These are phyloP conservation scores for Melanostigma gelatinosum DNA, from an alignment of 2,113 vertebrate species.

Conservation along the genomic window DNA sequence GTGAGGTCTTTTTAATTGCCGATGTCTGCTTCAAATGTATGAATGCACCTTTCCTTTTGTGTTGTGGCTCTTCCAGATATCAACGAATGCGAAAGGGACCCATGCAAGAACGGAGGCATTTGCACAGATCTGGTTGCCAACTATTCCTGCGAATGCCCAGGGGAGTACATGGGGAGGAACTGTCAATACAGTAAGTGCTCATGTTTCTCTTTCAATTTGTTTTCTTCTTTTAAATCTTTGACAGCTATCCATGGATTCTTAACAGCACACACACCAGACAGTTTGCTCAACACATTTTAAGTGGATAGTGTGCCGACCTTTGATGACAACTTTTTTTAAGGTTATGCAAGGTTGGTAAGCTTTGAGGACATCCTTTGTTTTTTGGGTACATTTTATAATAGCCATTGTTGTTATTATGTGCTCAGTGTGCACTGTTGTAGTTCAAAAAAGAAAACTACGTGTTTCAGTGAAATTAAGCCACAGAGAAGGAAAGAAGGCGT, in stretches of 20 bases:
- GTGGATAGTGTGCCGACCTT: neutral
- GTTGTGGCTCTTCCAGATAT: slow-evolving; percentile 86
- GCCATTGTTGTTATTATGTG: neutral
- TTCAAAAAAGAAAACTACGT: neutral
- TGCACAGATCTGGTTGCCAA: slow-evolving; percentile 97
- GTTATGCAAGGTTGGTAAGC: neutral
- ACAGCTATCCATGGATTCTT: slow-evolving; percentile 5
- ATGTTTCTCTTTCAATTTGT: slow-evolving; percentile 9
- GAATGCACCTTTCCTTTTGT: slow-evolving; percentile 37
- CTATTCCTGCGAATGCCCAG: slow-evolving; percentile 97
- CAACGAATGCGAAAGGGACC: slow-evolving; percentile 95
- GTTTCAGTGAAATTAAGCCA: neutral
- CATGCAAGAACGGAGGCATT: slow-evolving; percentile 96
- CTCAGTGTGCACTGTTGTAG: neutral
- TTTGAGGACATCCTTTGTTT: neutral
- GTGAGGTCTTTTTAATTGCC: slow-evolving; percentile 63
- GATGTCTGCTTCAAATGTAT: slow-evolving; percentile 57
- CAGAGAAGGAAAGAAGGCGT: neutral
- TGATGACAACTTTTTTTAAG: slow-evolving; percentile 2
- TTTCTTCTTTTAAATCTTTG: slow-evolving; percentile 30
- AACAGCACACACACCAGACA: slow-evolving; percentile 3
- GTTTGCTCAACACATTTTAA: slow-evolving; percentile 3
- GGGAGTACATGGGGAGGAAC: slow-evolving; percentile 98
- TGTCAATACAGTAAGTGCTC: slow-evolving; percentile 95
- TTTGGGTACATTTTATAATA: neutral